Percentiles rank a stretch among this genome's conserved stretches.
Conservation (phyloP, 2,797 vertebrate genomes). For the Amphiprion clarkii region DNA sequence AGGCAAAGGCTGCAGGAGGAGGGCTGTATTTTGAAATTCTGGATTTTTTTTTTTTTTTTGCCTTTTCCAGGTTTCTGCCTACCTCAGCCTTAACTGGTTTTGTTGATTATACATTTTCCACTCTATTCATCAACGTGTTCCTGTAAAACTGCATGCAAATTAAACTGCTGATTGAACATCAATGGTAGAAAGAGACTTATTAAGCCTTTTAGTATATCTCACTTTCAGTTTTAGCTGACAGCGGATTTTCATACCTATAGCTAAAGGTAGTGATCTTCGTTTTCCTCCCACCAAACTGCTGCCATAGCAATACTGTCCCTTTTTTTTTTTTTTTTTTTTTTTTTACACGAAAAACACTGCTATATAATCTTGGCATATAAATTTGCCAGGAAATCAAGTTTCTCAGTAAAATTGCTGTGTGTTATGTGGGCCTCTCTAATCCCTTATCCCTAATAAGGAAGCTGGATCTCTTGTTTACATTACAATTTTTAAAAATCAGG, state of each 20-base stretch:
- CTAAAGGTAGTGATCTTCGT: constrained; percentile 16
- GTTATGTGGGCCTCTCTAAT: constrained; percentile 28
- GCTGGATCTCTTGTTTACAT: constrained; percentile 2
- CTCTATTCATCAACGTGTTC: not conserved
- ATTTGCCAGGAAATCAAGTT: constrained; percentile 22
- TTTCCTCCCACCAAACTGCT: constrained; percentile 9
- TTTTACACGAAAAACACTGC: constrained; percentile 11
- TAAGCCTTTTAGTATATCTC: not conserved
- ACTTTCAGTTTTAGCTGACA: not conserved
- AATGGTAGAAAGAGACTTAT: not conserved
- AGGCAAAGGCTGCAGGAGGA: no score
- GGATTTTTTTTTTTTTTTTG: no score
- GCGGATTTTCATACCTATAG: not conserved
- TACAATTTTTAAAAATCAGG: not conserved
- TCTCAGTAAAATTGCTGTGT: constrained; percentile 5
- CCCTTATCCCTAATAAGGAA: not conserved
- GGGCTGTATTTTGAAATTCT: no score
- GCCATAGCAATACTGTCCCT: not conserved
- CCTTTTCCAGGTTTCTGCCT: no score
- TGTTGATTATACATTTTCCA: not conserved
- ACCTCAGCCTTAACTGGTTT: not conserved
- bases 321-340: constrained; percentile 11
- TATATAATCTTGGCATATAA: constrained; percentile 7
- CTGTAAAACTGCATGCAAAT: not conserved
- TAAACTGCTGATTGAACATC: constrained; percentile 3